Evolutionary conservation across 2,113 vertebrate species (phyloP).

Genomic region (Bombycilla garrulus): DNA sequence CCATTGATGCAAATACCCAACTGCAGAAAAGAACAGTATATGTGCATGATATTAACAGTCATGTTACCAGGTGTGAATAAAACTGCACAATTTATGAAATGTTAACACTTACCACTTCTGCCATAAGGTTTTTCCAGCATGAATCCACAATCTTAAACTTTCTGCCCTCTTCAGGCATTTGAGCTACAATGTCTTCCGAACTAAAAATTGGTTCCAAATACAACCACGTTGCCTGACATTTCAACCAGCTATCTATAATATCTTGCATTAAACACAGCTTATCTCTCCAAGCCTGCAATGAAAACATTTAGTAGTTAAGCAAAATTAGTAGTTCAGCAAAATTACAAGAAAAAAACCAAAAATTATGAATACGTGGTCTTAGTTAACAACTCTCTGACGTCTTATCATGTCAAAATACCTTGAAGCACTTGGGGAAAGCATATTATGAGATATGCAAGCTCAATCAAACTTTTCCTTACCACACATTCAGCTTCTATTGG

Average conservation of each 20-base stretch:
- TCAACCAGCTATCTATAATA: slow-evolving; percentile 85
- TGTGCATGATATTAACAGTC: background rate
- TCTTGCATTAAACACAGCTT: slow-evolving; percentile 85
- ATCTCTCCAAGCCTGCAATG: slow-evolving; percentile 84
- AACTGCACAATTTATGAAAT: background rate
- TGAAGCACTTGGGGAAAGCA: background rate
- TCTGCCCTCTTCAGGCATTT: slow-evolving; percentile 92
- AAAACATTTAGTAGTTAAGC: background rate
- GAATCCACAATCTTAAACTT: slow-evolving; percentile 86
- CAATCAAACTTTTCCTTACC: slow-evolving; percentile 73
- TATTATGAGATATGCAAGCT: background rate
- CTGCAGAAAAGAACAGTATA: background rate
- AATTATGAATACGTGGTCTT: background rate
- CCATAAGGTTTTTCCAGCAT: slow-evolving; percentile 85
- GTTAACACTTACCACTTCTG: slow-evolving; percentile 75
- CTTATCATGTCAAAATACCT: background rate
- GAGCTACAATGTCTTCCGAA: slow-evolving; percentile 89
- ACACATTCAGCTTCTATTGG: slow-evolving; percentile 85
- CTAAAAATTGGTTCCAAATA: slow-evolving; percentile 95
- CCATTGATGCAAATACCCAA: background rate
- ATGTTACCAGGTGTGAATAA: background rate
- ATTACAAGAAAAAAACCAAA: background rate
- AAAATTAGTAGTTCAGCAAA: background rate
- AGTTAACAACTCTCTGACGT: background rate
- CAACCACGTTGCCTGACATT: slow-evolving; percentile 88